Conservation (phyloP, 2,888 invertebrate species). For the Carterocephalus palaemon region DNA sequence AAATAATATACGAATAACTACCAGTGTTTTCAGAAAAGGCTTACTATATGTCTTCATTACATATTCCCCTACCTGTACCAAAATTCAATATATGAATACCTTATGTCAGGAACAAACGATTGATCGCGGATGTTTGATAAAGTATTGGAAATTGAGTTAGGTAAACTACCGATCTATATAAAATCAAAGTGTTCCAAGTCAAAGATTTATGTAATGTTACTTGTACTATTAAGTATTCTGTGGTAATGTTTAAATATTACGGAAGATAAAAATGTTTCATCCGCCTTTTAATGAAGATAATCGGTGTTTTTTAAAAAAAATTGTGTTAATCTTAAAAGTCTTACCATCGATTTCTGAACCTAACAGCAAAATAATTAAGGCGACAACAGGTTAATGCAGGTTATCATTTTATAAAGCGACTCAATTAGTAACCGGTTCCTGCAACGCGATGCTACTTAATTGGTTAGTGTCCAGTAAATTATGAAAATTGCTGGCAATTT, state of each 20-base stretch:
- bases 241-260: no score
- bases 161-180: conserved; percentile 28
- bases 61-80: neutral
- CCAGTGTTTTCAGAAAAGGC: neutral
- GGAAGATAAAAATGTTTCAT: no score
- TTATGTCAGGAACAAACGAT: conserved; percentile 30
- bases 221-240: no score
- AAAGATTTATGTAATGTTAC: no score
- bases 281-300: conserved; percentile 52
- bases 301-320: conserved; percentile 50
- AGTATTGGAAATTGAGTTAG: conserved; percentile 28
- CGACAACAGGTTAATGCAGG: conserved; percentile 40
- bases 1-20: neutral
- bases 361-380: conserved; percentile 27
- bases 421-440: conserved; percentile 52
- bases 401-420: conserved; percentile 41
- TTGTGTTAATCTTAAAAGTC: conserved; percentile 41
- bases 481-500: conserved; percentile 52
- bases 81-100: conserved; percentile 24
- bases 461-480: conserved; percentile 44
- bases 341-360: conserved; percentile 27
- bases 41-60: neutral
- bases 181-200: conserved; percentile 40
- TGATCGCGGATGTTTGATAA: conserved; percentile 27
- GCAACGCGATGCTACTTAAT: conserved; percentile 44